Evolutionary conservation across 2,113 vertebrate genomes (phyloP).

Genomic region (Arothron firmamentum): DNA sequence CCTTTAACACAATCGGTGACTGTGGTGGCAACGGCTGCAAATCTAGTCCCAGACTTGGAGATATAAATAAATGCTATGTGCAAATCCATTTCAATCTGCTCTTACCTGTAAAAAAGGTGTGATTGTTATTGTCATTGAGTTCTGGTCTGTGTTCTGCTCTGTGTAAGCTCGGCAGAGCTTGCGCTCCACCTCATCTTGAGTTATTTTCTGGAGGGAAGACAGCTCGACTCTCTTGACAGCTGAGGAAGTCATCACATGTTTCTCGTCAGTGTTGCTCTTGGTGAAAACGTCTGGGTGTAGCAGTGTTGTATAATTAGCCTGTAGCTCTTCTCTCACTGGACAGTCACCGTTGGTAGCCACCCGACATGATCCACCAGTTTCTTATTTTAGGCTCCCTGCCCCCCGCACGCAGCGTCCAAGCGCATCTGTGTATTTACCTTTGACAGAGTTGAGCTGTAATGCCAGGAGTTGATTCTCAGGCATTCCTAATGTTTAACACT

Average conservation of each 20-base stretch:
- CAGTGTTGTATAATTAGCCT: slow-evolving; percentile 58
- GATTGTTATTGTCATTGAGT: background rate
- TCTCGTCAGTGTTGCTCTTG: slow-evolving; percentile 9
- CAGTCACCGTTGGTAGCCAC: slow-evolving; percentile 43
- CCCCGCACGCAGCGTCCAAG: slow-evolving; percentile 1
- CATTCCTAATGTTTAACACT: slow-evolving; percentile 45
- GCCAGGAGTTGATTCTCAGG: slow-evolving; percentile 37
- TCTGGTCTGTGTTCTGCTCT: too few species aligned
- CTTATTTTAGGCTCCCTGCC: slow-evolving; percentile 56
- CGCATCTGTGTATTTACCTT: slow-evolving; percentile 33
- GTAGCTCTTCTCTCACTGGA: slow-evolving; percentile 34
- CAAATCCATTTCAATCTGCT: too few species aligned
- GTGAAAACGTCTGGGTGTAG: slow-evolving; percentile 30
- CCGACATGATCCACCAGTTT: slow-evolving; percentile 52
- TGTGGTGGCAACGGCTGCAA: slow-evolving; percentile 37
- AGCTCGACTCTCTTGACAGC: background rate
- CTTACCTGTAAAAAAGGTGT: too few species aligned
- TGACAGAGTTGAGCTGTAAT: slow-evolving; percentile 25
- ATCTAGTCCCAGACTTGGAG: background rate
- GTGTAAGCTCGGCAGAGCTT: background rate
- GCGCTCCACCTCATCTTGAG: too few species aligned
- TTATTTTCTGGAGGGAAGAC: background rate
- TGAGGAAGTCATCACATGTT: too few species aligned
- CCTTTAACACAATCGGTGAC: slow-evolving; percentile 41
- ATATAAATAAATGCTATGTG: too few species aligned